Conservation (phyloP, 2,888 invertebrate species). For the Synergus gifuensis region DNA sequence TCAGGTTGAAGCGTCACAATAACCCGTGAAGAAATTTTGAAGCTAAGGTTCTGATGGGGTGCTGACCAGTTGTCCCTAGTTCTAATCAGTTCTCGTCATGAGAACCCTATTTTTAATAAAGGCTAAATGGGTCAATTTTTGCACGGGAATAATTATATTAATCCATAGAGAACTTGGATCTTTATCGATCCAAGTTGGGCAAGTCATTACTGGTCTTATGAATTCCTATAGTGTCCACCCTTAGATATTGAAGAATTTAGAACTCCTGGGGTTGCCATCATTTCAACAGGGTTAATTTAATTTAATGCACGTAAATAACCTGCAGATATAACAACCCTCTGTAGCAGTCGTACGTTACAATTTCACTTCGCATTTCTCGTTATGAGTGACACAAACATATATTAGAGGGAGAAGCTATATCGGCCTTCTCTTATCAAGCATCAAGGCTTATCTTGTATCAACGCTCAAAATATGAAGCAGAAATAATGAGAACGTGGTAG, state of each 20-base stretch:
- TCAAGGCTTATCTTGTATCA: background rate
- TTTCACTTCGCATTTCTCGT: background rate
- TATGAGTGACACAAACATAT: background rate
- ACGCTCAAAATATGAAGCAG: background rate
- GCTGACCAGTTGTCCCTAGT: too few relatives aligned
- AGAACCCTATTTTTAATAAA: too few relatives aligned
- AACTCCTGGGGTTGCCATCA: background rate
- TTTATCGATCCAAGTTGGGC: background rate
- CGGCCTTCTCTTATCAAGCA: background rate
- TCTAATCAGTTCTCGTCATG: too few relatives aligned
- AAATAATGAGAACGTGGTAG: background rate
- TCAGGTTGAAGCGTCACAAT: too few relatives aligned
- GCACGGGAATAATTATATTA: too few relatives aligned
- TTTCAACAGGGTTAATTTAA: background rate
- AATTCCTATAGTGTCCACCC: background rate
- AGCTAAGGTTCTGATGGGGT: too few relatives aligned
- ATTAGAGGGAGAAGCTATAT: background rate
- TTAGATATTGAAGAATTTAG: background rate
- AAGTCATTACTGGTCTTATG: background rate
- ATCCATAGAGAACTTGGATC: too few relatives aligned
- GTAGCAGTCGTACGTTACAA: background rate
- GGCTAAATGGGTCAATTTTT: too few relatives aligned
- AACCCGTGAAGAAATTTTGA: too few relatives aligned
- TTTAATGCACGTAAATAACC: background rate
- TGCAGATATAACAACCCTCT: background rate